phyloP scores from a whole-genome alignment of 2,113 vertebrate species.

The Scomber scombrus region DNA sequence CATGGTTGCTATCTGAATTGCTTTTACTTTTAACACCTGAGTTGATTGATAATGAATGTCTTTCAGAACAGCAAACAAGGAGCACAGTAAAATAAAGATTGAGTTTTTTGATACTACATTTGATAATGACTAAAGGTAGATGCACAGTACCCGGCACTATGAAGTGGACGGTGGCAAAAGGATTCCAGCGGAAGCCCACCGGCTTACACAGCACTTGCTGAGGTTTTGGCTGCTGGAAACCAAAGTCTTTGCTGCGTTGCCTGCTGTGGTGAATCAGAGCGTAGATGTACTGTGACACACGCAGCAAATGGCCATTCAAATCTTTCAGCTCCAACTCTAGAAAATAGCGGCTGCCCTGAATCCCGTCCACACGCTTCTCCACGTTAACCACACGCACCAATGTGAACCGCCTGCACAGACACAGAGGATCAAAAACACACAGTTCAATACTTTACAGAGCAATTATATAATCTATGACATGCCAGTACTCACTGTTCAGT shows the following conservation, averaged over 20 bases:
- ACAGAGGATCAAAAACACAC: not conserved
- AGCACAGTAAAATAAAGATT: not conserved
- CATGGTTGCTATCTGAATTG: too few relatives aligned
- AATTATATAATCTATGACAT: not conserved
- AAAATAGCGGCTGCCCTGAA: constrained; percentile 90
- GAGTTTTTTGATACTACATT: too few relatives aligned
- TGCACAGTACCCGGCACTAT: constrained; percentile 90
- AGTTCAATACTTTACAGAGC: not conserved
- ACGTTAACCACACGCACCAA: constrained; percentile 89
- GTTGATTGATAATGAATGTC: not conserved
- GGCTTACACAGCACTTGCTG: constrained; percentile 90
- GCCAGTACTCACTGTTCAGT: too few relatives aligned
- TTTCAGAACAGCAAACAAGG: not conserved
- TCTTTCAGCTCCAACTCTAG: constrained; percentile 92
- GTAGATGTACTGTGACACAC: constrained; percentile 91
- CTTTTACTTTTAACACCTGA: not conserved
- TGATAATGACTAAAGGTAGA: not conserved
- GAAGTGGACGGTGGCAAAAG: constrained; percentile 89
- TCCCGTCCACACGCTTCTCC: constrained; percentile 88
- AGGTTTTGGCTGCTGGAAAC: not conserved
- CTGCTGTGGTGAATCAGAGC: constrained; percentile 67
- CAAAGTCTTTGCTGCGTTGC: constrained; percentile 41
- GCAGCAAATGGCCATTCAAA: constrained; percentile 71
- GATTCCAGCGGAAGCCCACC: constrained; percentile 90
- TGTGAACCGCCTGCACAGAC: constrained; percentile 85